These are phyloP conservation scores for Spodoptera picta DNA, from an alignment of 2,888 invertebrate species.

Conservation along the genomic window DNA sequence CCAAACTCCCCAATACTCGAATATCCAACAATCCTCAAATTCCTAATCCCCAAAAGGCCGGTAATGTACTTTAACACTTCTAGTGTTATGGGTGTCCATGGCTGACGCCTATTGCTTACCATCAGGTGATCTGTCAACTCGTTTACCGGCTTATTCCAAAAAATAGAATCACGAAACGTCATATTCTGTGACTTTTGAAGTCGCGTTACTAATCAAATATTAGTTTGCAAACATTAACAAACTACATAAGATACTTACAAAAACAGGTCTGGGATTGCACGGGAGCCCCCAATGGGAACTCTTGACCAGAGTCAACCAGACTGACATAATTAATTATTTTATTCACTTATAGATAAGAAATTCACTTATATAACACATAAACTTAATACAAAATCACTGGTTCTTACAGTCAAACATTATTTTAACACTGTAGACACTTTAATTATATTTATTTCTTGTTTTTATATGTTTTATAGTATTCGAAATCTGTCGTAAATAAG, in stretches of 20 bases:
- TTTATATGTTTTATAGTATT: slow-evolving; percentile 19
- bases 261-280: slow-evolving; percentile 78
- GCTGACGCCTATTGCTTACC: too few relatives aligned
- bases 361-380: slow-evolving; percentile 9
- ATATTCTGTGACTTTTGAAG: too few relatives aligned
- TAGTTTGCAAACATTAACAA: neutral
- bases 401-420: slow-evolving; percentile 28
- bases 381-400: slow-evolving; percentile 17
- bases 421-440: slow-evolving; percentile 19
- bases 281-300: slow-evolving; percentile 82
- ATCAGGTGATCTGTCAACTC: too few relatives aligned
- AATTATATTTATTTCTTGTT: slow-evolving; percentile 3
- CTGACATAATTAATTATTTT: slow-evolving; percentile 84
- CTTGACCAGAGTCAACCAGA: slow-evolving; percentile 89
- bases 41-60: too few relatives aligned
- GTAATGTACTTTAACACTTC: too few relatives aligned
- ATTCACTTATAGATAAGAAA: neutral
- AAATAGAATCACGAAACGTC: too few relatives aligned
- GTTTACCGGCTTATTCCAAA: too few relatives aligned
- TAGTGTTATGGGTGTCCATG: too few relatives aligned
- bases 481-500: slow-evolving; percentile 18
- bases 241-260: slow-evolving; percentile 73
- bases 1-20: too few relatives aligned
- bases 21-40: too few relatives aligned
- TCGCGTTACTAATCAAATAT: too few relatives aligned